Conservation (phyloP, 1,140 invertebrate genomes). For the Metaphire vulgaris region DNA sequence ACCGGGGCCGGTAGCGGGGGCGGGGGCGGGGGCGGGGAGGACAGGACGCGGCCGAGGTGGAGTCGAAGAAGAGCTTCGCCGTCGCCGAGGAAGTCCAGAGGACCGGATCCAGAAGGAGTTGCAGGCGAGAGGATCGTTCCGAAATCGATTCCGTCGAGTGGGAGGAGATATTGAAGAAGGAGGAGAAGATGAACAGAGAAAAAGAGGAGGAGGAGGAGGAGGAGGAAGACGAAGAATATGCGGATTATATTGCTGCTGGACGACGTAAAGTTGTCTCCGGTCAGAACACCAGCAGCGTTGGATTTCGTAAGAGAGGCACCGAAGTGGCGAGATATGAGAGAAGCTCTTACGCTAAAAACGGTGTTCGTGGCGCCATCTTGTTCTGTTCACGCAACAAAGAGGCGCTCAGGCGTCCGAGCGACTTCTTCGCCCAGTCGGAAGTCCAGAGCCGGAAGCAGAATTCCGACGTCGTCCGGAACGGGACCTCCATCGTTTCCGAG, state of each 20-base stretch:
- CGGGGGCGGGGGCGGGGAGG: constrained; percentile 2
- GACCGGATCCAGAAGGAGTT: neutral
- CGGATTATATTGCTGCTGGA: no score
- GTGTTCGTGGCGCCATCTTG: no score
- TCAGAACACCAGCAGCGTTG: no score
- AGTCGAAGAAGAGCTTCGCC: constrained; percentile 1
- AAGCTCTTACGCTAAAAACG: no score
- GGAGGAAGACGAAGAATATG: neutral
- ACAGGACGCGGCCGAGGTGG: neutral
- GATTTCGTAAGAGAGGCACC: no score
- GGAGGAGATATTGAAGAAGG: neutral
- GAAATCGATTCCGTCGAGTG: neutral
- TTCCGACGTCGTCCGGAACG: no score
- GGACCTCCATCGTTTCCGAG: neutral
- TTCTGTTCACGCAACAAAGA: neutral
- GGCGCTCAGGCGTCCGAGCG: neutral
- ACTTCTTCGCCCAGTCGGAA: neutral
- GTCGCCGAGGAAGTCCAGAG: neutral
- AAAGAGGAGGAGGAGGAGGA: constrained; percentile 2
- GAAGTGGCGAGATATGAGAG: no score
- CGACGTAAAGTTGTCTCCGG: no score
- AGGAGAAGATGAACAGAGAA: neutral
- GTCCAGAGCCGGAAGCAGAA: neutral
- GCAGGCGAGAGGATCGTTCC: no score
- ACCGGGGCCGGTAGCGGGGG: neutral